Base-by-base conservation (phyloP, 2,888 invertebrate species). In the Leucophora obtusa region DNA sequence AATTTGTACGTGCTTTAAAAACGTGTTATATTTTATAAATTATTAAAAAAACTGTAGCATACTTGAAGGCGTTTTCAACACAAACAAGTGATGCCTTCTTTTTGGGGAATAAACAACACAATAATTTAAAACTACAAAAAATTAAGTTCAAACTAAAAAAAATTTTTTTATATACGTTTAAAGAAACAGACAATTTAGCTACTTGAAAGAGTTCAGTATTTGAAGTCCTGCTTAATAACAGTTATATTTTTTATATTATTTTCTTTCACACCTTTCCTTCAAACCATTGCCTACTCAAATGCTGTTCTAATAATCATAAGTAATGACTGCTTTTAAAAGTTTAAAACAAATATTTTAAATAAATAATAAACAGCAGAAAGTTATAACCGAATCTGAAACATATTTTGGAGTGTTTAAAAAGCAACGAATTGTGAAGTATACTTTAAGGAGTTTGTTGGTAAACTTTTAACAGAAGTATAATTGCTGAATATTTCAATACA, bases 11-110 rank as follows among this genome's bases (percentile, higher is more conserved):
- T 24, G 10, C 38, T 66, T 17, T 53, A 33, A 56, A 65, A 59
- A 75, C 68, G 68, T 75, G 68, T 47, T n/a, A n/a, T 47, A n/a
- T n/a, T 47, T n/a, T 2, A 47, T 47, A 47, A 47, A n/a, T 47
- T 47, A 47, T 47, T n/a, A n/a, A 47, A 28, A 28, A 28, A 60
- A 60, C 17, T 66, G 8, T 43, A 54, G 65, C 21, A 35, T 35
- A 43, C 51, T 70, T 70, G 2, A 15, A 54, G 54, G 60, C 21
- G 66, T 33, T 58, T 58, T n/a, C n/a, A 58, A 33, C 33, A 33
- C 14, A 56, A 38, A 62, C n/a, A 62, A 43, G 15, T 21, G 62
- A 14, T 10, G 62, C 50, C 28, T 47, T 50, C 15, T 28, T 28
- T 28, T 24, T 28, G 62, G 62, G 17, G 28, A 11, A 11, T 38